phyloP scores from a whole-genome alignment of 2,113 vertebrate species.

The Oxygymnocypris stewartii region DNA sequence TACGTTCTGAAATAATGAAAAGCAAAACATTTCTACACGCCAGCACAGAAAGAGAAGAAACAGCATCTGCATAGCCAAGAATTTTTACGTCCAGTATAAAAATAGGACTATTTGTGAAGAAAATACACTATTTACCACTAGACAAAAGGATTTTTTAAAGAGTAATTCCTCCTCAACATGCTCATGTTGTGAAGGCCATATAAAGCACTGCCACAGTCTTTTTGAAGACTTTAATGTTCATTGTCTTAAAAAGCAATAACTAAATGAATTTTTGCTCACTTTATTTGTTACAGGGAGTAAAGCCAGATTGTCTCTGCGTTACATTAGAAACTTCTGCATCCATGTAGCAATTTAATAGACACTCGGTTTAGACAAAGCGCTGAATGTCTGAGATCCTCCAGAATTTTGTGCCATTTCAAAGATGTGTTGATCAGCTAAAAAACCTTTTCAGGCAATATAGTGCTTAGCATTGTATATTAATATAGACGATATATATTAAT shows the following conservation, averaged over 20 bases:
- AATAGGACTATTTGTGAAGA: neutral
- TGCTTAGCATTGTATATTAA: neutral
- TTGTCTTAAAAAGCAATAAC: slow-evolving; percentile 73
- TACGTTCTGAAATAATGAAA: neutral
- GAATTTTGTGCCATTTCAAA: slow-evolving; percentile 60
- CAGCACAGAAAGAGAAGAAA: neutral
- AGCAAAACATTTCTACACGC: neutral
- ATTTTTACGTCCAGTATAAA: slow-evolving; percentile 12
- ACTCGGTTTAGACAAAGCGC: slow-evolving; percentile 1
- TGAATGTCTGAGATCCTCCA: slow-evolving; percentile 19
- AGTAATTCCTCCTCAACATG: neutral
- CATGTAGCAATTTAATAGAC: slow-evolving; percentile 47
- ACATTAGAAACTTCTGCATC: slow-evolving; percentile 24
- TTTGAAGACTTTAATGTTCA: slow-evolving; percentile 55
- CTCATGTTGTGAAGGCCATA: slow-evolving; percentile 53
- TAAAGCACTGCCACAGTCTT: slow-evolving; percentile 51
- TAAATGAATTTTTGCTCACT: slow-evolving; percentile 22
- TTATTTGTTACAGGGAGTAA: slow-evolving; percentile 33
- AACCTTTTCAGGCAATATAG: neutral
- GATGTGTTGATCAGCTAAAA: neutral
- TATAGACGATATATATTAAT: neutral
- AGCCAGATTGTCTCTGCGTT: slow-evolving; percentile 34
- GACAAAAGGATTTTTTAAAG: neutral
- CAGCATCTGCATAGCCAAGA: neutral
- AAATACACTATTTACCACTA: neutral